A percentile compares a stretch with the other conserved stretches of the same genome.
These are phyloP conservation scores for Dolichopus griseipennis DNA, from an alignment of 2,888 invertebrate species.

Conservation along the genomic window DNA sequence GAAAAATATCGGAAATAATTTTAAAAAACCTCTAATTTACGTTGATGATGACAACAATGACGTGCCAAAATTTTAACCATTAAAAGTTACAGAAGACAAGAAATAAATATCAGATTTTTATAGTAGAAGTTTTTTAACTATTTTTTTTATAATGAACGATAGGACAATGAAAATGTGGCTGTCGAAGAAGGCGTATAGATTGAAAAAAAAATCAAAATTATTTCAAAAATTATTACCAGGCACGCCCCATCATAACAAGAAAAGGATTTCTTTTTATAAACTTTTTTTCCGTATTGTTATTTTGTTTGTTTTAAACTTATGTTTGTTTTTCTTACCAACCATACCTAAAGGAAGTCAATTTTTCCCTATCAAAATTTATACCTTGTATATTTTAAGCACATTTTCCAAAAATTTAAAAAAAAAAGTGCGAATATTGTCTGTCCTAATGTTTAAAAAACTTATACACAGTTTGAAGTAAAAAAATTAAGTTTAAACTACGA, in stretches of 20 bases:
- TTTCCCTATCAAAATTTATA: too few relatives aligned
- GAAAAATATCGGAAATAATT: too few relatives aligned
- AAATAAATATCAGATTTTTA: too few relatives aligned
- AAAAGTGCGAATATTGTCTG: too few relatives aligned
- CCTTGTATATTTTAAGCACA: too few relatives aligned
- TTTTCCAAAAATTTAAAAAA: too few relatives aligned
- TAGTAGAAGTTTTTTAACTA: too few relatives aligned
- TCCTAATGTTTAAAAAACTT: too few relatives aligned
- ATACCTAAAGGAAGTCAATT: too few relatives aligned
- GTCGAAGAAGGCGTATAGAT: neutral
- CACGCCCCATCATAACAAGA: neutral
- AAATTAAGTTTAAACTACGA: too few relatives aligned
- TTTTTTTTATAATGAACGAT: neutral
- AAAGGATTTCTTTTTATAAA: neutral
- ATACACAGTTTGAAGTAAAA: too few relatives aligned
- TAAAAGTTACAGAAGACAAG: neutral
- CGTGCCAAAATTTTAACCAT: neutral
- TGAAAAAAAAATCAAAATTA: neutral
- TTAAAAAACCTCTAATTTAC: neutral
- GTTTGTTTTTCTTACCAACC: neutral
- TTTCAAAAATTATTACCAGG: neutral
- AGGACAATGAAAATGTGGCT: neutral
- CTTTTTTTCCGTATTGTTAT: neutral
- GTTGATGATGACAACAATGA: neutral
- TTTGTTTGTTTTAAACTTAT: neutral